Evolutionary conservation across 2,113 vertebrate species (phyloP), one percentile per base, ranked within the genome.

Genomic region (Eupsittula cactorum): DNA sequence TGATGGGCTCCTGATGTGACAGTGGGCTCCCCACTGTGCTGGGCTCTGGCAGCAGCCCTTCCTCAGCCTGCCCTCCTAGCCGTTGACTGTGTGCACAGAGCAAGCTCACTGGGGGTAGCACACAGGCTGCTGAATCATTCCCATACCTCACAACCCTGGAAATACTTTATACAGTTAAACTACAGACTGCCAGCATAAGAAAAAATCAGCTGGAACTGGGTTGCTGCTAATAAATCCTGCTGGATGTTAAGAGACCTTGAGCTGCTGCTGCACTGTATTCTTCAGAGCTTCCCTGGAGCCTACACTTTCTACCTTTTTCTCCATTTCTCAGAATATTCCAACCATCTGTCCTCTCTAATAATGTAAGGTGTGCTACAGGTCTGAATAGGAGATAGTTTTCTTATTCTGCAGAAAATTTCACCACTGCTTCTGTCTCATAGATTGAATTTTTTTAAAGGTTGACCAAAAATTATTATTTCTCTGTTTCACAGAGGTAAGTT

Each of bases 21-120:
- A 29, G 15, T 0, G 1, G 37, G n/a, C 33, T 76, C 35, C 39
- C 29, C 0, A 1, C 31, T 19, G 65, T 0, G 0, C 71, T 18
- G 12, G 23, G 63, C 35, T 65, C 29, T 33, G 50, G 31, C 31
- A 35, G 20, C 37, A 52, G 63, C 59, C 31, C 39, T 50, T 55
- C 28, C 33, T 18, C 41, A 75, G 25, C 50, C 39, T 6, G 3
- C 42, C 42, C 3, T 6, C 52, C 2, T 9, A 62, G n/a, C 12
- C 0, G 0, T 17, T 8, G 65, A 7, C 42, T 65, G 10, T 0
- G 1, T 60, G 27, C 3, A 1, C 68, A 1, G 3, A 78, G 55
- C 17, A 67, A 74, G 55, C n/a, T 81, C 0, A 0, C 31, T 16
- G 0, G 2, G 39, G 67, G 42, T 35, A 50, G 29, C 35, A 35